Evolutionary conservation across 2,113 vertebrate species (phyloP).

Genomic region (Epinephelus cyanopodus): DNA sequence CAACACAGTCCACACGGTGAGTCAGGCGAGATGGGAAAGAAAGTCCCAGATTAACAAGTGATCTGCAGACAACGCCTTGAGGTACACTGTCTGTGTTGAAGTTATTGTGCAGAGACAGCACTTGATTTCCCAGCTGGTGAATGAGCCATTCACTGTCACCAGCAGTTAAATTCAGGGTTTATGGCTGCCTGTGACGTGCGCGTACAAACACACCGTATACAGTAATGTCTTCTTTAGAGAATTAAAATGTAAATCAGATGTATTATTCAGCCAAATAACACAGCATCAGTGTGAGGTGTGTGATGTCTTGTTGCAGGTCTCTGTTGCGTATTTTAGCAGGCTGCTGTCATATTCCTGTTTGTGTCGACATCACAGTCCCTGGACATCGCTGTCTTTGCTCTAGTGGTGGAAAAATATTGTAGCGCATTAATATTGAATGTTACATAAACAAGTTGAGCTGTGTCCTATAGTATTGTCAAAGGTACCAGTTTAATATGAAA

Average conservation of each 20-base stretch:
- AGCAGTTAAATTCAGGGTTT: constrained; percentile 30
- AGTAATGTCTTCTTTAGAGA: not conserved
- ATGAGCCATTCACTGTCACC: constrained; percentile 44
- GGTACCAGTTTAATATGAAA: constrained; percentile 50
- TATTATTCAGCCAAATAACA: not conserved
- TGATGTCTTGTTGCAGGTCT: not conserved
- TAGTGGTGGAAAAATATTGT: not conserved
- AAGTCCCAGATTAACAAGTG: constrained; percentile 42
- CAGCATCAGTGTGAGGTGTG: not conserved
- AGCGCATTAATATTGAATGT: not conserved
- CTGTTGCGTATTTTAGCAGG: not conserved
- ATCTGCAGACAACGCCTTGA: constrained; percentile 33
- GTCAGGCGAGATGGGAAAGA: constrained; percentile 34
- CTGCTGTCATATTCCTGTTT: not conserved
- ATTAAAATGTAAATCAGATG: not conserved
- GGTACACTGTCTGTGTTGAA: constrained; percentile 32
- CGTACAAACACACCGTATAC: not conserved
- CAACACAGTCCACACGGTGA: constrained; percentile 30
- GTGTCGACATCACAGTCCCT: not conserved
- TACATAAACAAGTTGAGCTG: not conserved
- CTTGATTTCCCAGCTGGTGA: constrained; percentile 47
- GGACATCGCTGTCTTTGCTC: not conserved
- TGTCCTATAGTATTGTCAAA: not conserved
- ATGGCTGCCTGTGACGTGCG: not conserved
- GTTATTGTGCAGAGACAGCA: constrained; percentile 45